phyloP scores from a whole-genome alignment of 2,113 vertebrate species.

The Turnix velox region DNA sequence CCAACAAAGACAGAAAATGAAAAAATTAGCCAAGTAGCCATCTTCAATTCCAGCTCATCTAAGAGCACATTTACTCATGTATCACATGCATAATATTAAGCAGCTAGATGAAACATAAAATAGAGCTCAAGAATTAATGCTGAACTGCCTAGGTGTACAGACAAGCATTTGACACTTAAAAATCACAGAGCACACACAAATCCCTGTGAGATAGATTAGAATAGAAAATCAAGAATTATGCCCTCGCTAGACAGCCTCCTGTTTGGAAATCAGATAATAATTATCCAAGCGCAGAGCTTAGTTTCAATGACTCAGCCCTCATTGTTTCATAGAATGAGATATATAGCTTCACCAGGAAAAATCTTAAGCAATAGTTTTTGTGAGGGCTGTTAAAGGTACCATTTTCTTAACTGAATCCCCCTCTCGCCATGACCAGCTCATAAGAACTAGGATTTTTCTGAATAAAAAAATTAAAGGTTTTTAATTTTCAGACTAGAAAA shows the following conservation, averaged over 20 bases:
- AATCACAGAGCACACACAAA: neutral
- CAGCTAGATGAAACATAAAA: neutral
- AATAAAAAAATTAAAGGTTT: neutral
- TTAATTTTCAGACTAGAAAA: neutral
- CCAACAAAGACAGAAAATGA: neutral
- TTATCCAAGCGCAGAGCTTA: neutral
- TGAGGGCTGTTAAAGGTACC: neutral
- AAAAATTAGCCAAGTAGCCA: neutral
- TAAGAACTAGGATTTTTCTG: neutral
- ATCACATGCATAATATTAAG: neutral
- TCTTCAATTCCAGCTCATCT: neutral
- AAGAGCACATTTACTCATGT: neutral
- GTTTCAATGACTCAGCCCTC: neutral
- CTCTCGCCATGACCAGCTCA: neutral
- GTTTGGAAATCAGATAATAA: neutral
- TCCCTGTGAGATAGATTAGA: neutral
- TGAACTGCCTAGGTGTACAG: neutral
- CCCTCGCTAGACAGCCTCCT: neutral
- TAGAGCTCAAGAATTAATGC: neutral
- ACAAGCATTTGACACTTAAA: neutral
- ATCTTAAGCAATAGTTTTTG: neutral
- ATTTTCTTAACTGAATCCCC: neutral
- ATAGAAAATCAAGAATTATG: neutral
- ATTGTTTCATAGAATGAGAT: neutral
- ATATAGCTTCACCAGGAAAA: neutral